These are phyloP conservation scores for Dasyornis broadbenti DNA, from an alignment of 2,113 vertebrate genomes.

Conservation along the genomic window DNA sequence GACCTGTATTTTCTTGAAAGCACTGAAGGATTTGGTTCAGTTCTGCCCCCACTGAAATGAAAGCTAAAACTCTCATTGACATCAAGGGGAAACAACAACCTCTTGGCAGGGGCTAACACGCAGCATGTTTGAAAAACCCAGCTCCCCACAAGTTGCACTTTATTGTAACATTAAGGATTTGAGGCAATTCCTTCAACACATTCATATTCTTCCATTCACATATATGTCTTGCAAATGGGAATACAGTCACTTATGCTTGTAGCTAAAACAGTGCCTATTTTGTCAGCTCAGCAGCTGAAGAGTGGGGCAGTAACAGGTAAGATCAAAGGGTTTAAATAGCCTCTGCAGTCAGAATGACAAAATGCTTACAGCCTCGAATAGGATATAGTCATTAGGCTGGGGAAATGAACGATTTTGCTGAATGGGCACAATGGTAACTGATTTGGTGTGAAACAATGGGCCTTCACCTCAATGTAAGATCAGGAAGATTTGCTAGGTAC, in stretches of 20 bases:
- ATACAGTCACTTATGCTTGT: background rate
- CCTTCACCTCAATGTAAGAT: slow-evolving; percentile 67
- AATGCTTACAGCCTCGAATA: slow-evolving; percentile 70
- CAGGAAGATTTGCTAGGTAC: slow-evolving; percentile 73
- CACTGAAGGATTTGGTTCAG: background rate
- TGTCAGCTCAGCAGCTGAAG: slow-evolving; percentile 10
- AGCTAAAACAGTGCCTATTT: background rate
- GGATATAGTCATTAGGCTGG: slow-evolving; percentile 72
- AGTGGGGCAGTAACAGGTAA: slow-evolving; percentile 59
- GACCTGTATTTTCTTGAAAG: background rate
- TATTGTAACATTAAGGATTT: background rate
- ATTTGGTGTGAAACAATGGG: slow-evolving; percentile 68
- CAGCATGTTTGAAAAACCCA: background rate
- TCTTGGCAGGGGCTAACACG: background rate
- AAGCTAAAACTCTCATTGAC: background rate
- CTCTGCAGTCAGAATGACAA: slow-evolving; percentile 69
- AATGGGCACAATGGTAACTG: slow-evolving; percentile 66
- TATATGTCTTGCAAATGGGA: background rate
- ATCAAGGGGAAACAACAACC: background rate
- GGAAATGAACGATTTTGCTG: slow-evolving; percentile 75
- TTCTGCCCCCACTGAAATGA: background rate
- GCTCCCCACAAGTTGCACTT: background rate
- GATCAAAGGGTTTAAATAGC: slow-evolving; percentile 72
- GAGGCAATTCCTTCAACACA: background rate
- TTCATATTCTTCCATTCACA: background rate